Conservation (phyloP, 2,888 invertebrate species). For the Margaritifera margaritifera region DNA sequence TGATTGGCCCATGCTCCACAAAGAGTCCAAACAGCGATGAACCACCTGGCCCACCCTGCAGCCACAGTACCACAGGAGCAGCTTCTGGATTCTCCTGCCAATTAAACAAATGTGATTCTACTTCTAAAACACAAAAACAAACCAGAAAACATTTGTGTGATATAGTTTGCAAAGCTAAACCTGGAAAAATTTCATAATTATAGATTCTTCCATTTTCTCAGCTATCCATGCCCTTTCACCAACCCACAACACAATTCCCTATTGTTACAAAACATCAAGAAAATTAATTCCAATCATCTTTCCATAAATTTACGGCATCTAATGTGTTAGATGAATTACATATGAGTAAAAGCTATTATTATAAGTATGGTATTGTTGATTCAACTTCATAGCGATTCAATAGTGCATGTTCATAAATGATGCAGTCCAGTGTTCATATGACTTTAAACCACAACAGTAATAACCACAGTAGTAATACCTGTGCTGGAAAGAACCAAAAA, state of each 20-base stretch:
- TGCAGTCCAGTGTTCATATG: no score
- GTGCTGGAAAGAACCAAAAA: conserved; percentile 93
- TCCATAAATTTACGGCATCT: no score
- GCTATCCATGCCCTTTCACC: no score
- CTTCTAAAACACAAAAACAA: not conserved
- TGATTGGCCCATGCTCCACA: conserved; percentile 87
- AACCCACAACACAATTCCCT: no score
- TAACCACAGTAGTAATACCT: conserved; percentile 65
- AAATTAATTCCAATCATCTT: no score
- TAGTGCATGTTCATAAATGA: not conserved
- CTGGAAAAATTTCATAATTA: no score
- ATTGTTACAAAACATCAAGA: no score
- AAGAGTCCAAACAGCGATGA: conserved; percentile 73
- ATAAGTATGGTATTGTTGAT: no score
- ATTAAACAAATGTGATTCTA: not conserved
- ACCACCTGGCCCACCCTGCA: conserved; percentile 74
- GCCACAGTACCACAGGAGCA: conserved; percentile 72
- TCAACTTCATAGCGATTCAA: not conserved
- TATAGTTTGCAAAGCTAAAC: not conserved
- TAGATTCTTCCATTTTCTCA: no score
- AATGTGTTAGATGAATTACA: no score
- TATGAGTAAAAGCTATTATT: no score
- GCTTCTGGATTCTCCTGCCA: conserved; percentile 50
- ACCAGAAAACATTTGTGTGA: not conserved
- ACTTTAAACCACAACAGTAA: no score